Base-by-base conservation (phyloP, 2,888 invertebrate species). In the Muschampia plurimacula region DNA sequence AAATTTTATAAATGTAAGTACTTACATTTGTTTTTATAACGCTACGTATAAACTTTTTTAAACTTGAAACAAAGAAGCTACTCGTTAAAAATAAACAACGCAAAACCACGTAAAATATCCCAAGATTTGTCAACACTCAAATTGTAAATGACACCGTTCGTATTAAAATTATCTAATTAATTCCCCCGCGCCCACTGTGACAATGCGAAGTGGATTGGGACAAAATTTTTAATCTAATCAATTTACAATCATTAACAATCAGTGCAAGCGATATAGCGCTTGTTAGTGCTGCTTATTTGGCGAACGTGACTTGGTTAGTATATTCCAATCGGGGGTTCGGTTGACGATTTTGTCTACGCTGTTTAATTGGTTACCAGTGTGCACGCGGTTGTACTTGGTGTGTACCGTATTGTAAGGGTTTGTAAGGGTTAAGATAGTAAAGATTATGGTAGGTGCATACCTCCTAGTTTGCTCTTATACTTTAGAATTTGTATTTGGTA, bases 171-270 rank as follows among this genome's bases (percentile, higher is more conserved):
- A 78, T 77, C 80, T 89, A 92, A 92, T 93, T 89, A 90, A 88
- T 86, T 84, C 86, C 83, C 89, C 89, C 60, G 57, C 22, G 57
- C 64, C 71, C 86, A 78, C 77, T 85, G 89, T 86, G 86, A 92
- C 92, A 92, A 92, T 92, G 87, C 87, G 84, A 86, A 81, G 84
- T 73, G 89, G 88, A 90, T 93, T 90, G 88, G 89, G 84, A 82
- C 88, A 88, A 92, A 91, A 86, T 92, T 94, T 93, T 92, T 93
- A 95, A 95, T 94, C 91, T 88, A 93, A 94, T 94, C 94, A 94
- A 94, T 94, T 94, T 94, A 90, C 94, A 95, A 95, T 95, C 95
- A 94, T 94, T 94, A 94, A 90, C 94, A 95, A 95, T 95, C 95
- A 95, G 92, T 89, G 93, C 91, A 91, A 93, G 87, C 92, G 92